Conservation (phyloP, 2,113 vertebrate species). For the Leptosomus discolor region DNA sequence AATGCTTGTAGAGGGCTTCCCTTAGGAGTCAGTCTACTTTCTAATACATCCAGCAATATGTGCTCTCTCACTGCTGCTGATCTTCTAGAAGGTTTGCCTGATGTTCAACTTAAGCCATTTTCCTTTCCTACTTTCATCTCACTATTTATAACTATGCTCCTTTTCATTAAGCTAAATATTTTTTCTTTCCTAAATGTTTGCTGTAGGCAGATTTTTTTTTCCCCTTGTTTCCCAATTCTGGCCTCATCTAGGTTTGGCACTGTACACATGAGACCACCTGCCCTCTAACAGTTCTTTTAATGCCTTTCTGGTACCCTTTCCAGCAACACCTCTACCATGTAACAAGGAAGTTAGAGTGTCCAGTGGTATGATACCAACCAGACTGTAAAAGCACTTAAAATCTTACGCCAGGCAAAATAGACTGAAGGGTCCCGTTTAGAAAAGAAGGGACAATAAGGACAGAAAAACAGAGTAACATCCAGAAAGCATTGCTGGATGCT, state of each 20-base stretch:
- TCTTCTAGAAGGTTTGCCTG: background rate
- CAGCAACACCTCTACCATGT: background rate
- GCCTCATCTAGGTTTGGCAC: background rate
- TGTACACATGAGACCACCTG: background rate
- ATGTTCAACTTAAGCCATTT: background rate
- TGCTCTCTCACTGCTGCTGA: background rate
- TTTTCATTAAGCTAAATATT: background rate
- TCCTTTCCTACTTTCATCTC: background rate
- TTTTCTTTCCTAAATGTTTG: background rate
- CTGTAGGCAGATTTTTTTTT: background rate
- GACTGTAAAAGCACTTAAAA: background rate
- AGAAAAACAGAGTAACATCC: background rate
- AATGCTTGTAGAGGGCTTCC: background rate
- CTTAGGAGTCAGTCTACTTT: background rate
- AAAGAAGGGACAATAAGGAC: background rate
- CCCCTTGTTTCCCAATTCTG: background rate
- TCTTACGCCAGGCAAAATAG: background rate
- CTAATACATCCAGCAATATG: background rate
- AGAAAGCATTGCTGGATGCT: background rate
- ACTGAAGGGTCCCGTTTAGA: background rate
- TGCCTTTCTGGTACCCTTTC: background rate
- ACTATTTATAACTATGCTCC: background rate
- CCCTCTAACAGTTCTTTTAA: background rate
- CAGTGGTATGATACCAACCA: background rate
- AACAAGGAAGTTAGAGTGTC: background rate